Percentiles rank a stretch among this genome's conserved stretches.
phyloP scores from a whole-genome alignment of 2,888 invertebrate genomes.

The Orthonevra nobilis region DNA sequence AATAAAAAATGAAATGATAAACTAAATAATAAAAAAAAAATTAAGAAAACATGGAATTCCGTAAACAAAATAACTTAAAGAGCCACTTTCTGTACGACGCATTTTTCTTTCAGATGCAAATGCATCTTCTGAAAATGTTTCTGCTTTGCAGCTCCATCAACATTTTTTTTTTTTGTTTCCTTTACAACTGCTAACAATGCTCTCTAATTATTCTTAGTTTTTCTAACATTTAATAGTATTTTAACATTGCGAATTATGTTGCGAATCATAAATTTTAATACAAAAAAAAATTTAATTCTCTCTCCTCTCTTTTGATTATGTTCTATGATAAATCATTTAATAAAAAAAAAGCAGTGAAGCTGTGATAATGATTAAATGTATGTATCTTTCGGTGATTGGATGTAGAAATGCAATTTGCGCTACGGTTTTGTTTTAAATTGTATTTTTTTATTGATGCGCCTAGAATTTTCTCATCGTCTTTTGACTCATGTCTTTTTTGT shows the following conservation, averaged over 20 bases:
- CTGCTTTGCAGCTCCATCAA: no score
- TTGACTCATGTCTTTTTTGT: background rate
- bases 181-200: background rate
- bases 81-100: background rate
- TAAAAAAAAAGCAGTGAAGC: background rate
- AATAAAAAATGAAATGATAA: slow-evolving; percentile 26
- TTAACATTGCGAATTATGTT: slow-evolving; percentile 39
- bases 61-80: slow-evolving; percentile 30
- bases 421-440: slow-evolving; percentile 5
- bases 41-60: slow-evolving; percentile 53
- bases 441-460: no score
- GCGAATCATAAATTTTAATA: slow-evolving; percentile 34
- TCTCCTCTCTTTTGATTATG: slow-evolving; percentile 31
- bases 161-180: no score
- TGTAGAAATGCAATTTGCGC: background rate
- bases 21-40: slow-evolving; percentile 23
- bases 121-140: no score
- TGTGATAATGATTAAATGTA: slow-evolving; percentile 20
- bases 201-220: background rate
- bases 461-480: slow-evolving; percentile 9
- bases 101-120: no score
- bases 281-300: slow-evolving; percentile 9
- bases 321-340: slow-evolving; percentile 32
- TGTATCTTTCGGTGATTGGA: slow-evolving; percentile 24
- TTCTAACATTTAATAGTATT: slow-evolving; percentile 34